Evolutionary conservation across 2,797 vertebrate genomes (phyloP).

Genomic region (Protonibea diacanthus): DNA sequence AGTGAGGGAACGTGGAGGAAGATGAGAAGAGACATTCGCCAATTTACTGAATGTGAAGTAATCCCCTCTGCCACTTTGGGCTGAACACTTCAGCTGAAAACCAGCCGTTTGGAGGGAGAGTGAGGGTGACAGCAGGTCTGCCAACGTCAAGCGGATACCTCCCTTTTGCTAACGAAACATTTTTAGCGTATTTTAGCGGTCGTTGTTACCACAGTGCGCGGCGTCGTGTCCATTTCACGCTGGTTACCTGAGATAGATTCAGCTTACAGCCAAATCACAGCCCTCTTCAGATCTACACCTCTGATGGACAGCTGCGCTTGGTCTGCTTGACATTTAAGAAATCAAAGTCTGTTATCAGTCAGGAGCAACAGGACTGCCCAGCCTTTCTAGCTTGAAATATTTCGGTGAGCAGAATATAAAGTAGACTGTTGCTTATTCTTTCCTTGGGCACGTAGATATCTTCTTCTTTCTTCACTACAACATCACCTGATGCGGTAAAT

Average conservation of each 20-base stretch:
- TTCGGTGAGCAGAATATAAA: constrained; percentile 33
- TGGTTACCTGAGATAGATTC: not conserved
- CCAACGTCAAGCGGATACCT: constrained; percentile 26
- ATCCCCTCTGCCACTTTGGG: constrained; percentile 9
- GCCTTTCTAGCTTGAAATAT: not conserved
- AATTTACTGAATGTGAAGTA: constrained; percentile 35
- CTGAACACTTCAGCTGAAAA: constrained; percentile 23
- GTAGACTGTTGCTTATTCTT: not conserved
- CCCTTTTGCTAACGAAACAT: constrained; percentile 18
- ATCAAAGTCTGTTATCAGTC: constrained; percentile 45
- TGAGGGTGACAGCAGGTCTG: constrained; percentile 20
- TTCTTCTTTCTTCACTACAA: not conserved
- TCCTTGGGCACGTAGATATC: not conserved
- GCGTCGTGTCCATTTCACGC: not conserved
- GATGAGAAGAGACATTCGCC: constrained; percentile 45
- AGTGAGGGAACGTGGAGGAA: constrained; percentile 17
- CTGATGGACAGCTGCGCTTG: not conserved
- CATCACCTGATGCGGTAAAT: not conserved
- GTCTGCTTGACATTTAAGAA: constrained; percentile 27
- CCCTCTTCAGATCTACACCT: constrained; percentile 25
- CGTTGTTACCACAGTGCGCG: not conserved
- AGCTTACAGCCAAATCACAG: constrained; percentile 11
- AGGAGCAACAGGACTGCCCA: not conserved
- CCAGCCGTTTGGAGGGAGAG: constrained; percentile 2
- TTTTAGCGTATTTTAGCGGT: constrained; percentile 17